Conservation (phyloP, 2,113 vertebrate genomes). For the Grantiella picta region DNA sequence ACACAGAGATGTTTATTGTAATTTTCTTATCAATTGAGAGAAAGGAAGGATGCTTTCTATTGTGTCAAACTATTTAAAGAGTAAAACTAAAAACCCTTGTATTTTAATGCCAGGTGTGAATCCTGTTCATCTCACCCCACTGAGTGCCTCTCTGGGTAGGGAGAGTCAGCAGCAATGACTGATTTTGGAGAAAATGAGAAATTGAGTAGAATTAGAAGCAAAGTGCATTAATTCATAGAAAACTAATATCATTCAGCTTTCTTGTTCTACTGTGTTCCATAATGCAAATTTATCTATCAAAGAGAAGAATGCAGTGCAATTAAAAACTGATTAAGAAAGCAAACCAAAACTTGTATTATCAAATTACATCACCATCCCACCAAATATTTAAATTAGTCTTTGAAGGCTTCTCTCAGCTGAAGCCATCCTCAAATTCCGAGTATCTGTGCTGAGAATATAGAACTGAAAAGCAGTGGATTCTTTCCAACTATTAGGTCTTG, state of each 20-base stretch:
- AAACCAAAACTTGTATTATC: conserved; percentile 35
- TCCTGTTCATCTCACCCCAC: background rate
- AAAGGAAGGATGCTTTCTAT: background rate
- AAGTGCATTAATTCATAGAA: background rate
- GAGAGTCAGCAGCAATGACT: background rate
- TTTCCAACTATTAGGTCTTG: background rate
- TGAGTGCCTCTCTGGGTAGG: background rate
- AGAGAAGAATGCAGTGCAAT: conserved; percentile 52
- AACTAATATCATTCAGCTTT: conserved; percentile 19
- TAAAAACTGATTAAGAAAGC: conserved; percentile 64
- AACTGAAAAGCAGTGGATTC: background rate
- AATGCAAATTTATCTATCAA: conserved; percentile 46
- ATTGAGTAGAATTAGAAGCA: background rate
- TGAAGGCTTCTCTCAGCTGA: background rate
- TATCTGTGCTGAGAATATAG: background rate
- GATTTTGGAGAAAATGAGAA: background rate
- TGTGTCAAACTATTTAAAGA: background rate
- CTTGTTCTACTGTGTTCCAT: conserved; percentile 5
- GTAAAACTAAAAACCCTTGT: background rate
- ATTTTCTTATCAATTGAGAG: background rate
- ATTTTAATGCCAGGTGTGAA: background rate
- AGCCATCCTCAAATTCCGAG: background rate
- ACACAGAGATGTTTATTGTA: background rate
- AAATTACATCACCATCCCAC: conserved; percentile 19
- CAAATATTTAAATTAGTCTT: conserved; percentile 8